Percentiles rank a stretch among this genome's conserved stretches.
Evolutionary conservation across 2,888 invertebrate species (phyloP).

Genomic region (Pelosia muscerda): DNA sequence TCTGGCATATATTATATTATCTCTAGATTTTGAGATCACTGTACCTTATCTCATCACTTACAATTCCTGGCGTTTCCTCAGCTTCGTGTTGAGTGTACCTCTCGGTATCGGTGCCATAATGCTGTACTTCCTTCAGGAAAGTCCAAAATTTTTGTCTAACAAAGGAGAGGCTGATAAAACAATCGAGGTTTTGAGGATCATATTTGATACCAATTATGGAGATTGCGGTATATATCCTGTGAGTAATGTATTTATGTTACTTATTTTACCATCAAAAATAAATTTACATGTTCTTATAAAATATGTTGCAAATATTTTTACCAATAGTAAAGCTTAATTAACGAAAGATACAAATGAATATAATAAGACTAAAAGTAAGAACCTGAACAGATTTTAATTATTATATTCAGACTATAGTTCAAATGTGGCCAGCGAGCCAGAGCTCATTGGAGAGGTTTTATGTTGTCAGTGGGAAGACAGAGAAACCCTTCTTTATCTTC

Average conservation of each 20-base stretch:
- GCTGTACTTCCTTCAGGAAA: slow-evolving; percentile 87
- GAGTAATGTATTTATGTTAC: not conserved
- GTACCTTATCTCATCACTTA: slow-evolving; percentile 72
- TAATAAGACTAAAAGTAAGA: too few relatives aligned
- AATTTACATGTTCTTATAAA: too few relatives aligned
- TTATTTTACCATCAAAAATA: not conserved
- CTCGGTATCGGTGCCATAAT: slow-evolving; percentile 79
- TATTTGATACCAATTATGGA: slow-evolving; percentile 39
- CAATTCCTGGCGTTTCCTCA: slow-evolving; percentile 89
- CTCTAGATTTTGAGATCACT: slow-evolving; percentile 59
- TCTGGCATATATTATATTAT: slow-evolving; percentile 38
- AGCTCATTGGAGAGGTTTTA: too few relatives aligned
- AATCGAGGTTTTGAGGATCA: slow-evolving; percentile 57
- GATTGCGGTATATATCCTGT: slow-evolving; percentile 7
- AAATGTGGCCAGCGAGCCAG: too few relatives aligned
- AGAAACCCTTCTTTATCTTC: too few relatives aligned
- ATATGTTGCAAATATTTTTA: too few relatives aligned
- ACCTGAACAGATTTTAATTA: too few relatives aligned
- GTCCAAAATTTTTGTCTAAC: slow-evolving; percentile 89
- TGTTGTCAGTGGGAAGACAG: too few relatives aligned
- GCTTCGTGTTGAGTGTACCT: slow-evolving; percentile 67
- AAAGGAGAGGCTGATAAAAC: slow-evolving; percentile 85
- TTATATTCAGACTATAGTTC: too few relatives aligned
- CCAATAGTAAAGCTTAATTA: too few relatives aligned
- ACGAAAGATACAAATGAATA: too few relatives aligned